Base-by-base conservation (phyloP, 2,113 vertebrate species). In the Tachysurus fulvidraco region DNA sequence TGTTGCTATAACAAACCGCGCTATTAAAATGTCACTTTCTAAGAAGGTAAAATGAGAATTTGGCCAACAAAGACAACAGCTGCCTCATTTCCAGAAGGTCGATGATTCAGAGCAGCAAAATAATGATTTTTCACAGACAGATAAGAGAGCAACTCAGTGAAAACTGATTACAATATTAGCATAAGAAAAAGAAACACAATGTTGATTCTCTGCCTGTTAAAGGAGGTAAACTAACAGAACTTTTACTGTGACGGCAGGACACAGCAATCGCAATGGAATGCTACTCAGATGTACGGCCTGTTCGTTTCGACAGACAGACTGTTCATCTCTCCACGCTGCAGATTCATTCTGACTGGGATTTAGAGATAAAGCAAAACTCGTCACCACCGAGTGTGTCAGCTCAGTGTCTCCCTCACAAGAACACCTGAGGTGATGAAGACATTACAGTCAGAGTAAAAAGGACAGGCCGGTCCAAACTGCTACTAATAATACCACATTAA, bases 41-140 rank as follows among this genome's bases (percentile, higher is more conserved):
- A 87, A 85, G n/a, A 88, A 87, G 50, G 76, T 69, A 80, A 83
- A 88, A 87, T 83, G 84, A 85, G 85, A 85, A 88, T 85, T 59
- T 86, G 71, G 60, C 21, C 46, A 76, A 64, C 78, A 85, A 87
- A 88, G 60, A 88, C 83, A 88, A 87, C 85, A 88, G 87, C 74
- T 85, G 87, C 73, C 78, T 87, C 65, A 73, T 87, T 88, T 88
- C 73, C 79, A 83, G 44, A 87, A 21, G 85, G 81, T 83, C 52
- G 50, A 78, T 87, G 83, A 83, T 46, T 73, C 46, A 59, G 55
- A 73, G 65, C 65, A 83, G 76, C 57, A 89, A 85, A 83, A 80
- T 83, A 86, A 87, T 83, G 81, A 87, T 83, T 54, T 69, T 60
- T 67, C 30, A 54, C 76, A 77, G 30, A 65, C 67, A 67, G 73